phyloP scores from a whole-genome alignment of 2,113 vertebrate species.

The Lepus timidus region DNA sequence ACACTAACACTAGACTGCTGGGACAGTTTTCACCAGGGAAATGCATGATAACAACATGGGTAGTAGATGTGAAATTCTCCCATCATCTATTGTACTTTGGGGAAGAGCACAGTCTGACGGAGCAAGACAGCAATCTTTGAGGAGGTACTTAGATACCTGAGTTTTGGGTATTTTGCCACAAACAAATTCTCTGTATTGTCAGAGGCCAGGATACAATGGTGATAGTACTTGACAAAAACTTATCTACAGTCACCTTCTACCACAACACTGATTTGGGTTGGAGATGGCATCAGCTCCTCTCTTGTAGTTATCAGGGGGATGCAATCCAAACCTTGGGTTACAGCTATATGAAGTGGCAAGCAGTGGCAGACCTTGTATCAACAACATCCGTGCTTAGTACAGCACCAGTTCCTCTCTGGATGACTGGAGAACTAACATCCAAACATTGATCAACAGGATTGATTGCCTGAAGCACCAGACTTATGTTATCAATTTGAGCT shows the following conservation, averaged over 20 bases:
- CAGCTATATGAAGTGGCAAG: background rate
- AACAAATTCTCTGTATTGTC: background rate
- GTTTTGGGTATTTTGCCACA: background rate
- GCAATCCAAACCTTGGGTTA: background rate
- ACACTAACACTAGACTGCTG: background rate
- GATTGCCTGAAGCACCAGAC: background rate
- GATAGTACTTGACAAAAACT: background rate
- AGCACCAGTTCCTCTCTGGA: background rate
- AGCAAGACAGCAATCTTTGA: background rate
- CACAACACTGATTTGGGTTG: background rate
- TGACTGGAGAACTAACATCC: background rate
- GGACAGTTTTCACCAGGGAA: background rate
- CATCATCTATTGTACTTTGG: background rate
- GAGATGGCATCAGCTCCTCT: background rate
- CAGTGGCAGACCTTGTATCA: background rate
- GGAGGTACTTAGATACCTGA: background rate
- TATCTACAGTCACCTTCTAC: background rate
- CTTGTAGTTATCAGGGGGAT: background rate
- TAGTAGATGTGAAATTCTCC: background rate
- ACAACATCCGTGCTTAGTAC: background rate
- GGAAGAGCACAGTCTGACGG: background rate
- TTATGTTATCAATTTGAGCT: background rate
- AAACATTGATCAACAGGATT: background rate
- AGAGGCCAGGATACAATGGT: background rate
- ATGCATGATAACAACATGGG: background rate